Base-by-base conservation (phyloP, 2,113 vertebrate genomes). In the Ursus arctos region DNA sequence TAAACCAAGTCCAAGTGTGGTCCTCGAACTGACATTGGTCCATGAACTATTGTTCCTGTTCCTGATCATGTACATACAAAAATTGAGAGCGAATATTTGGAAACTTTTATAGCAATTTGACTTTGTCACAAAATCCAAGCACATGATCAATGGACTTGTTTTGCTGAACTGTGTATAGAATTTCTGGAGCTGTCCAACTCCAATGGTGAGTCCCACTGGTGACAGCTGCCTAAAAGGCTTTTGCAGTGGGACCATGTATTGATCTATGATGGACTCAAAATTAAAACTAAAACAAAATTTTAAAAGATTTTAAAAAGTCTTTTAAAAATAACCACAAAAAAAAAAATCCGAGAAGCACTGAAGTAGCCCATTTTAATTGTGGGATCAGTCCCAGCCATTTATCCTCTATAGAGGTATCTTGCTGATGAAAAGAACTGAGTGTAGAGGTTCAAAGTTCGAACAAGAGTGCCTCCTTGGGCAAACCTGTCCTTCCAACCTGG, bases 101-200 rank as follows among this genome's bases (percentile, higher is more conserved):
- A 55, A 57, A 36, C 26, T 1, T 76, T 33, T 6, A 28, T 19
- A 14, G 65, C 12, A 7, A 67, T 31, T 9, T 51, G n/a, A n/a
- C 3, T 18, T 88, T 57, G n/a, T 36, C 28, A 28, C 0, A 10
- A 57, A 31, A 31, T 53, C 59, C 43, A 40, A 16, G 63, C 2
- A 10, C 22, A 22, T 7, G 71, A 10, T 33, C 12, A 1, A 28
- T 21, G 36, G 24, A 9, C 67, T 47, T 65, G 11, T 81, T 57
- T 67, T n/a, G 1, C 18, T 26, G 2, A 43, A 14, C 33, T 14
- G n/a, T 24, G 7, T 0, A 0, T 0, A 53, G 61, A 53, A 3
- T 15, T 33, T 40, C 86, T 69, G 61, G 91, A 88, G 26, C 24
- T 87, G 72, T 94, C 81, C 65, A 16, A 0, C 72, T 88, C 22